These are phyloP conservation scores for Austrolebias charrua DNA, from an alignment of 2,797 vertebrate genomes.

Conservation along the genomic window DNA sequence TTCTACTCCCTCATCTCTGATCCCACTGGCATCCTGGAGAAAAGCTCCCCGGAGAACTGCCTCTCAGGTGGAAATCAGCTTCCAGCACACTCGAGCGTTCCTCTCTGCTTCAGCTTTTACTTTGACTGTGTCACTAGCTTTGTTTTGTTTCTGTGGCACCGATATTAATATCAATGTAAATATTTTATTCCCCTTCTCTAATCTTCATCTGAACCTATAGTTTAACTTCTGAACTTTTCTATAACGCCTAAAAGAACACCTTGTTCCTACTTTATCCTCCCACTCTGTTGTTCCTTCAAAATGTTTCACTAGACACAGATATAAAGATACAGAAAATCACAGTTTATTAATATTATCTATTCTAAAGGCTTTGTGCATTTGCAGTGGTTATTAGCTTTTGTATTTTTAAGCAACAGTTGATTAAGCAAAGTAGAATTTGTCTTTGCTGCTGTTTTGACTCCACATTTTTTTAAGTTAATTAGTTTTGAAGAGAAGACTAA, in stretches of 20 bases:
- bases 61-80: slow-evolving; percentile 67
- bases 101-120: not conserved
- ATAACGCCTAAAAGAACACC: no score
- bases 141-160: not conserved
- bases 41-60: slow-evolving; percentile 87
- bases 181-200: no score
- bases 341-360: no score
- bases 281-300: no score
- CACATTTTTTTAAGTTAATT: not conserved
- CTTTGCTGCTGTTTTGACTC: not conserved
- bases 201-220: no score
- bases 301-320: no score
- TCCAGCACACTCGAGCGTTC: slow-evolving; percentile 6
- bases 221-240: no score
- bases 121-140: not conserved
- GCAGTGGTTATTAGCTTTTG: not conserved
- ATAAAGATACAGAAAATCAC: no score
- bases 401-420: not conserved
- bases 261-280: no score
- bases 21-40: slow-evolving; percentile 96
- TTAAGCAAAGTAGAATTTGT: not conserved
- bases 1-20: slow-evolving; percentile 99
- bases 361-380: not conserved
- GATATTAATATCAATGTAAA: no score
- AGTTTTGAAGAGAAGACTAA: not conserved